Evolutionary conservation across 2,888 invertebrate genomes (phyloP).

Genomic region (Orthonychiurus folsomi): DNA sequence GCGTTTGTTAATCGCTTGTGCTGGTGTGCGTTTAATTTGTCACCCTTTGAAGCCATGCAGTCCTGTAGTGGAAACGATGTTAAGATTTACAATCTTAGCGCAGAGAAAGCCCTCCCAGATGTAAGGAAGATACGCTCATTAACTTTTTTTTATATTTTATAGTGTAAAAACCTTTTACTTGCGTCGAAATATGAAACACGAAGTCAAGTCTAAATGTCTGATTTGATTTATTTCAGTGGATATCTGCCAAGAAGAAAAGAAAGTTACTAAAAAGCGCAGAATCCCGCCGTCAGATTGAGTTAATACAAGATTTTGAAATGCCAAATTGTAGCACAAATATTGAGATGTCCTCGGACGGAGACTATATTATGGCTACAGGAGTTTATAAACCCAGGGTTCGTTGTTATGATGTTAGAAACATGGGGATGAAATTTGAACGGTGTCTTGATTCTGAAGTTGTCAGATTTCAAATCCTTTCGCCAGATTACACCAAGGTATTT

Average conservation of each 20-base stretch:
- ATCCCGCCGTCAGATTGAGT: conserved; percentile 78
- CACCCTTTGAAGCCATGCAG: too few relatives aligned
- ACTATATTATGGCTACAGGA: conserved; percentile 85
- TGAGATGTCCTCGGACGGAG: conserved; percentile 77
- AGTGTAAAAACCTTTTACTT: not conserved
- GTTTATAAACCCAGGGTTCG: conserved; percentile 92
- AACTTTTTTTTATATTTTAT: not conserved
- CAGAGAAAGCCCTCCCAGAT: conserved; percentile 92
- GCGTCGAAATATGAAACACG: not conserved
- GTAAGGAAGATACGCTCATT: conserved; percentile 64
- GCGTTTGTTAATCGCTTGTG: too few relatives aligned
- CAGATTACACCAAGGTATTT: conserved; percentile 94
- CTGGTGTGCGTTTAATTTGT: too few relatives aligned
- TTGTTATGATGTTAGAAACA: conserved; percentile 91
- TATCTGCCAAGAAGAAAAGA: conserved; percentile 72
- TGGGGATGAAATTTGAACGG: conserved; percentile 94
- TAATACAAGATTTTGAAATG: conserved; percentile 99
- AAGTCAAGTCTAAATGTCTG: too few relatives aligned
- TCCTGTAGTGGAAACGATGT: conserved; percentile 88
- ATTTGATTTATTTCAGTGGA: conserved; percentile 59
- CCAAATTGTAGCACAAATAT: conserved; percentile 83
- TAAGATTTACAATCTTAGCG: conserved; percentile 95
- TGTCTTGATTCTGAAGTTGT: conserved; percentile 95
- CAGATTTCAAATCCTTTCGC: conserved; percentile 83
- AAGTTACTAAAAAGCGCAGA: conserved; percentile 82